Conservation (phyloP, 2,797 vertebrate genomes). For the Xiphophorus birchmanni region DNA sequence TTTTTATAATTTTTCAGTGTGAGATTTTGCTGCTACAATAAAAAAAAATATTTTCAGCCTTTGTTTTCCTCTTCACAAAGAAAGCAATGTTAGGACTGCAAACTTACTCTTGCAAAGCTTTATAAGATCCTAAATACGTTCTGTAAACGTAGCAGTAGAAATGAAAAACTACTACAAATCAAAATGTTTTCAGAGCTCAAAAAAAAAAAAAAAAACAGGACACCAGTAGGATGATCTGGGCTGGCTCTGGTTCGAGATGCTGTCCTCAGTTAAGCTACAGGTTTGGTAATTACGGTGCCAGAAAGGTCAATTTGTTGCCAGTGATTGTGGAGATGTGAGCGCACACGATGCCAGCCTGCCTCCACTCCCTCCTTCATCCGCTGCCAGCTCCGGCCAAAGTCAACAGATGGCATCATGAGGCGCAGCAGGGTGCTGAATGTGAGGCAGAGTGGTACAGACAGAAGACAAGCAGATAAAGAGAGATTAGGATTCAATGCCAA, state of each 20-base stretch:
- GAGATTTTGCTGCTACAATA: neutral
- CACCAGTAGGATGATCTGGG: conserved; percentile 1
- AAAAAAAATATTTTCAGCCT: neutral
- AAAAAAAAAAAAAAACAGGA: neutral
- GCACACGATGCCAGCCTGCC: conserved; percentile 31
- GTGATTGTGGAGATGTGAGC: conserved; percentile 17
- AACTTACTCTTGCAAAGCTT: neutral
- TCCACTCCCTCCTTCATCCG: conserved; percentile 12
- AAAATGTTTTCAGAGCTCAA: neutral
- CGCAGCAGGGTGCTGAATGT: conserved; percentile 27
- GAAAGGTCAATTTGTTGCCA: conserved; percentile 13
- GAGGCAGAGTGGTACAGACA: conserved; percentile 31
- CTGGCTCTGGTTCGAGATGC: conserved; percentile 6
- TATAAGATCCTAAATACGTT: neutral
- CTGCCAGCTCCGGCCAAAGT: conserved; percentile 42
- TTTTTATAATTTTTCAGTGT: neutral
- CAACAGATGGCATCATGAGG: conserved; percentile 68
- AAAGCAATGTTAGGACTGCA: neutral
- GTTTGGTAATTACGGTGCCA: conserved; percentile 14
- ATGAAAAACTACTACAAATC: neutral
- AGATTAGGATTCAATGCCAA: conserved; percentile 4
- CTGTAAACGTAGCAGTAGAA: neutral
- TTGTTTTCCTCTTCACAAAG: neutral
- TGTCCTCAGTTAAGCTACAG: neutral
- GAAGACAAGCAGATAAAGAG: conserved; percentile 8